Evolutionary conservation across 2,797 vertebrate species (phyloP), one percentile per base, ranked within the genome.

Genomic region (Sebastes elongatus): DNA sequence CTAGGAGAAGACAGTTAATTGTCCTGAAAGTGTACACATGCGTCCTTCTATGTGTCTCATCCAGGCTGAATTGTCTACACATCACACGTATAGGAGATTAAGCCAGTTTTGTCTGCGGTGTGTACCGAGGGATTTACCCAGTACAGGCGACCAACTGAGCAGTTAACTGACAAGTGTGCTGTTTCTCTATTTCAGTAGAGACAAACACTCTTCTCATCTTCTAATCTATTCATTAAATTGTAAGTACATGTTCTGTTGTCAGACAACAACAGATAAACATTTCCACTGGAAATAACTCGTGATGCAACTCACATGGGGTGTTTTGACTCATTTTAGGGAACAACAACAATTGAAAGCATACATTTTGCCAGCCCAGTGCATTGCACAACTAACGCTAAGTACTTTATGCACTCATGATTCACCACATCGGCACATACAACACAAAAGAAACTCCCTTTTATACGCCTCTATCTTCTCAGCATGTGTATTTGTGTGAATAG

Each of bases 401-500:
- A 49, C 62, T 72, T 70, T 76, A 81, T 81, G 57, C 25, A 61
- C 56, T 74, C 35, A 46, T 64, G 68, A 89, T 79, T 90, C 89
- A 83, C 72, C 74, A 80, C 70, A 88, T 79, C 66, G 77, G 70
- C 59, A 85, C 71, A 82, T 77, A 76, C 28, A 83, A 56, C n/a
- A 56, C 30, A 69, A 82, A 72, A 62, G 32, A 69, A 52, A 38
- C 16, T 60, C 55, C 33, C 42, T 87, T 83, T 88, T 68, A 83
- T 86, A 71, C 42, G 46, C 82, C 82, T 69, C 23, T 70, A 32
- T 86, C 75, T 86, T 83, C 78, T 78, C 79, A 28, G 59, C 69
- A 27, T 88, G 85, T 81, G 74, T 88, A 65, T 90, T 89, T 85
- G 92, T 67, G 87, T 88, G 71, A 83, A 83, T 60, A 63, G 74